Evolutionary conservation across 2,888 invertebrate species (phyloP).

Genomic region (Anagyrus pseudococci): DNA sequence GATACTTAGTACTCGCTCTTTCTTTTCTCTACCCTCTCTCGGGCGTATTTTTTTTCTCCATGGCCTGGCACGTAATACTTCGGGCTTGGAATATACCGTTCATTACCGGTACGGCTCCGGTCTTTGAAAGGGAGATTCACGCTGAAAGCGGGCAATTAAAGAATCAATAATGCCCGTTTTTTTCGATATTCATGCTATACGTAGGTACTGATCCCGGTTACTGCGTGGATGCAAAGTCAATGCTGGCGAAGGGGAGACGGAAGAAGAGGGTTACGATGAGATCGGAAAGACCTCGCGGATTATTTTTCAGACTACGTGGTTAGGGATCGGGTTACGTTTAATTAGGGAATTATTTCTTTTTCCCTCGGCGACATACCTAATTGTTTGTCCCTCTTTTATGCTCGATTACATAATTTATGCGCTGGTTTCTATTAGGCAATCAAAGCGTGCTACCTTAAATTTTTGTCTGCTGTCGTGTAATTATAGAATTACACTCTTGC

Average conservation of each 20-base stretch:
- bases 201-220: neutral
- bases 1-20: conserved; percentile 48
- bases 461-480: no score
- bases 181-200: conserved; percentile 15
- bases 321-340: conserved; percentile 21
- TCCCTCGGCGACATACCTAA: neutral
- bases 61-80: neutral
- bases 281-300: conserved; percentile 23
- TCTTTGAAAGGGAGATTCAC: conserved; percentile 25
- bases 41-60: neutral
- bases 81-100: conserved; percentile 33
- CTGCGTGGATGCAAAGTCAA: conserved; percentile 10
- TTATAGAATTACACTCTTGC: no score
- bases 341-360: conserved; percentile 21
- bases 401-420: no score
- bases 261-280: conserved; percentile 19
- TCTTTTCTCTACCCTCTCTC: conserved; percentile 6
- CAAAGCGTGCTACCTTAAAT: no score
- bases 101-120: conserved; percentile 14
- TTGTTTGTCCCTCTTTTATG: neutral
- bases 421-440: no score
- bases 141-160: conserved; percentile 38
- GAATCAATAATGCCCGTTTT: conserved; percentile 37
- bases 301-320: conserved; percentile 13
- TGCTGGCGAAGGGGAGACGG: no score